These are phyloP conservation scores for Marisa cornuarietis DNA, from an alignment of 1,140 invertebrate species.

Conservation along the genomic window DNA sequence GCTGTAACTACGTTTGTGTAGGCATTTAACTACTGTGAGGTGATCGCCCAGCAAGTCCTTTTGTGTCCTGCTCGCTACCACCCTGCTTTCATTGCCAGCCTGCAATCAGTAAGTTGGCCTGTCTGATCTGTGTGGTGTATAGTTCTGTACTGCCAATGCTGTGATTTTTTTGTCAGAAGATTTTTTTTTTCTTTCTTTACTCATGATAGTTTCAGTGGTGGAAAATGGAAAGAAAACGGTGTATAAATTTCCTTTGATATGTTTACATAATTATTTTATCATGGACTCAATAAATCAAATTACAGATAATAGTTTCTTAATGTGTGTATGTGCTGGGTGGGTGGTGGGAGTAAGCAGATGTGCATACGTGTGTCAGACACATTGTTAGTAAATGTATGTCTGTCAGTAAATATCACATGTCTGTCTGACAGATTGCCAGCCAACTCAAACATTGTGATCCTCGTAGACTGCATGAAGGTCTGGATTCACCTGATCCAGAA, in stretches of 20 bases:
- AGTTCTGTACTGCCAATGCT: no score
- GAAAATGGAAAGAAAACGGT: no score
- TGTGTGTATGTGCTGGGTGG: no score
- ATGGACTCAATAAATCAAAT: no score
- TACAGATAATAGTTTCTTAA: not conserved
- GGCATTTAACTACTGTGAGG: constrained; percentile 84
- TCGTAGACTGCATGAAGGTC: constrained; percentile 66
- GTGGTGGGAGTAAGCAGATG: no score
- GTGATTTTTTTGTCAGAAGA: no score
- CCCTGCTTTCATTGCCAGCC: constrained; percentile 72
- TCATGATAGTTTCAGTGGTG: no score
- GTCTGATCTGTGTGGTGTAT: not conserved
- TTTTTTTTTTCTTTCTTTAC: no score
- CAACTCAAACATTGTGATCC: constrained; percentile 85
- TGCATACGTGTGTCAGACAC: not conserved
- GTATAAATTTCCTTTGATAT: no score
- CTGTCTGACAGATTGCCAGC: constrained; percentile 70
- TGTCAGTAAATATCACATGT: not conserved
- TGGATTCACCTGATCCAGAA: constrained; percentile 64
- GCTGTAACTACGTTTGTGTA: constrained; percentile 30
- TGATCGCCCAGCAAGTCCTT: constrained; percentile 75
- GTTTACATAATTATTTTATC: no score
- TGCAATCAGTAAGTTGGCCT: constrained; percentile 68
- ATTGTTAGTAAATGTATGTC: not conserved
- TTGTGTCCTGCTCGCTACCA: constrained; percentile 68